Evolutionary conservation across 2,888 invertebrate genomes (phyloP).

Genomic region (Blastobasis lacticolella): DNA sequence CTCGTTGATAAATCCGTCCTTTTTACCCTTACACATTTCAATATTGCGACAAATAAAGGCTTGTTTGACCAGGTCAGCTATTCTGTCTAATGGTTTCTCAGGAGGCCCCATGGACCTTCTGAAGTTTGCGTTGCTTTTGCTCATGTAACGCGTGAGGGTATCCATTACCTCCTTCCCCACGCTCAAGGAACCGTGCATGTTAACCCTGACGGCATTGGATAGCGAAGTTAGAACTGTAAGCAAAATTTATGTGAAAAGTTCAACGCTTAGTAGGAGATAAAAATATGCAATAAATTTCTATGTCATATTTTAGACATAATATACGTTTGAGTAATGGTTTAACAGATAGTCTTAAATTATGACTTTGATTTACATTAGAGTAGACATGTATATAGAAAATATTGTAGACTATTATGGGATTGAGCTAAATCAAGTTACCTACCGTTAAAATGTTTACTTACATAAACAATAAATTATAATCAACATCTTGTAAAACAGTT

Average conservation of each 20-base stretch:
- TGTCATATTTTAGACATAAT: too few relatives aligned
- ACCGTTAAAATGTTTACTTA: too few relatives aligned
- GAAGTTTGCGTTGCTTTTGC: constrained; percentile 7
- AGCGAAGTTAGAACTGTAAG: constrained; percentile 22
- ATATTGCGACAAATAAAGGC: constrained; percentile 34
- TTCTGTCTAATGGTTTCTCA: constrained; percentile 8
- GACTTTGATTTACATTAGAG: too few relatives aligned
- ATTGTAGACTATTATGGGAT: too few relatives aligned
- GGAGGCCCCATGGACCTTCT: constrained; percentile 20
- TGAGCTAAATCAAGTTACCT: too few relatives aligned
- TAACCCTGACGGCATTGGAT: constrained; percentile 36
- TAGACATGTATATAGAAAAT: too few relatives aligned
- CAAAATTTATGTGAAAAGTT: background rate
- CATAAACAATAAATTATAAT: too few relatives aligned
- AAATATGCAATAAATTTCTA: too few relatives aligned
- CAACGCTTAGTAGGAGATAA: background rate
- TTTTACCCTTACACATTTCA: constrained; percentile 28
- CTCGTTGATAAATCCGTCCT: constrained; percentile 30
- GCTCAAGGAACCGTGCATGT: constrained; percentile 45
- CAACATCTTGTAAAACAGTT: too few relatives aligned
- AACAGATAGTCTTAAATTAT: too few relatives aligned
- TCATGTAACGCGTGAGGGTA: constrained; percentile 30
- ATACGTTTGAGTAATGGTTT: too few relatives aligned
- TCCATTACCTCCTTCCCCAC: constrained; percentile 50
- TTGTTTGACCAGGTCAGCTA: constrained; percentile 17